A percentile compares a stretch with the other conserved stretches of the same genome.
Evolutionary conservation across 2,113 vertebrate species (phyloP).

Genomic region (Terrapene triunguis): DNA sequence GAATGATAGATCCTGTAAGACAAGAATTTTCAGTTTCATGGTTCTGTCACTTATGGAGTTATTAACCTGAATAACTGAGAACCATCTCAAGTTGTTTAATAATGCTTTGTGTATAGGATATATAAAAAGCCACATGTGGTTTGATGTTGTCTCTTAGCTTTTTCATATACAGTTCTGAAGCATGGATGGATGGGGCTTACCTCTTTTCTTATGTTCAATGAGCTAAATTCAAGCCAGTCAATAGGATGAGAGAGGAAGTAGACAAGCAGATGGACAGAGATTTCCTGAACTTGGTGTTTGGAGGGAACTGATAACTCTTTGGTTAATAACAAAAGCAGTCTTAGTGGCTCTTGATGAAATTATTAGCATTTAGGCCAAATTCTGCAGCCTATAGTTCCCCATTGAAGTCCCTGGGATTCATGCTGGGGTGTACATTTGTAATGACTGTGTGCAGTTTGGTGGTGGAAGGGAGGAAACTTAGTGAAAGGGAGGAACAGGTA

Average conservation of each 20-base stretch:
- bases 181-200: neutral
- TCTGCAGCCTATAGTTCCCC: constrained; percentile 18
- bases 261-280: rapidly evolving
- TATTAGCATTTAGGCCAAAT: neutral
- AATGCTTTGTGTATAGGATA: neutral
- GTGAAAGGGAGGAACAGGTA: constrained; percentile 52
- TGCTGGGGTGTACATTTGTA: neutral
- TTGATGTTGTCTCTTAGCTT: neutral
- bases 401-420: constrained; percentile 38
- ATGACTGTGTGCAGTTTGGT: constrained; percentile 26
- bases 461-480: constrained; percentile 50
- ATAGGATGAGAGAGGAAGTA: neutral
- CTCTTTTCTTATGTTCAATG: neutral
- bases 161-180: neutral
- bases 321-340: neutral
- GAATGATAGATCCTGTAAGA: neutral
- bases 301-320: neutral
- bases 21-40: neutral
- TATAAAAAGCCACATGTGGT: neutral
- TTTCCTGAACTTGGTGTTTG: neutral
- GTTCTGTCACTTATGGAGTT: neutral
- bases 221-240: neutral
- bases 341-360: constrained; percentile 34
- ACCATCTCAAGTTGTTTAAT: neutral
- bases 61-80: neutral